These are phyloP conservation scores for Enteromius anoplus DNA, from an alignment of 2,797 vertebrate species.

Conservation along the genomic window DNA sequence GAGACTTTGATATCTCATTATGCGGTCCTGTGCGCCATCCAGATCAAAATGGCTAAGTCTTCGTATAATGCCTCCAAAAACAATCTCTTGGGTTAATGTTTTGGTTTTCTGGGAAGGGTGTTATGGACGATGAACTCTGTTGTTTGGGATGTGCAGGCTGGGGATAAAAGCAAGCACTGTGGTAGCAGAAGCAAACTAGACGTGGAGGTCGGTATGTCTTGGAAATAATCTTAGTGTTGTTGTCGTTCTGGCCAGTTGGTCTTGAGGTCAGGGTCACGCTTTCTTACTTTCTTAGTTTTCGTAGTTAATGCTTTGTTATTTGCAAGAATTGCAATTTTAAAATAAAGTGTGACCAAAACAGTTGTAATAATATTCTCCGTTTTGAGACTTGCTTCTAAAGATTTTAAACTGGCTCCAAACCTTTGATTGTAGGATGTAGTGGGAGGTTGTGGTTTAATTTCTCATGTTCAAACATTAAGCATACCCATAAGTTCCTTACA, in stretches of 20 bases:
- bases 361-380: background rate
- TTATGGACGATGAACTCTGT: constrained; percentile 18
- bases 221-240: background rate
- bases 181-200: background rate
- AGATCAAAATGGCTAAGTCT: background rate
- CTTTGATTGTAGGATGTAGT: background rate
- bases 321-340: background rate
- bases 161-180: background rate
- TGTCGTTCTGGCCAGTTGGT: background rate
- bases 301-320: background rate
- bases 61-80: background rate
- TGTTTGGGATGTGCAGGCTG: background rate
- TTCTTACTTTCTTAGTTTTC: background rate
- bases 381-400: background rate
- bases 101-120: constrained; percentile 29
- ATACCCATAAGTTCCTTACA: background rate
- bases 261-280: background rate
- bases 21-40: background rate
- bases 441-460: background rate
- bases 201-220: background rate
- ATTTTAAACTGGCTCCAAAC: background rate
- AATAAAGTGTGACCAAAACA: background rate
- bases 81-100: constrained; percentile 14
- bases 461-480: background rate
- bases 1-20: background rate